A percentile compares a stretch with the other conserved stretches of the same genome.
Evolutionary conservation across 2,113 vertebrate species (phyloP).

Genomic region (Tricholaema leucomelas): DNA sequence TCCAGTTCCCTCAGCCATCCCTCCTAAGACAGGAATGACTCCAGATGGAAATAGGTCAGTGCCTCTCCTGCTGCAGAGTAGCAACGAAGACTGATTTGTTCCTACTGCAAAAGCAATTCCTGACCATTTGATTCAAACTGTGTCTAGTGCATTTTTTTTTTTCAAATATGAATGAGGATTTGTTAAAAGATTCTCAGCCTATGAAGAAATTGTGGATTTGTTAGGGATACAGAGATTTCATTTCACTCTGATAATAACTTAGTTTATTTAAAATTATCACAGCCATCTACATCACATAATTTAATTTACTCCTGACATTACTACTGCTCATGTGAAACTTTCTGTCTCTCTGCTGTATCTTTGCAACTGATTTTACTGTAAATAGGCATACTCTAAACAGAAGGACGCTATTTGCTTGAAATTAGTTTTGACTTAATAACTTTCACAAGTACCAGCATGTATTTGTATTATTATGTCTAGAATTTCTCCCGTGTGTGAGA

Average conservation of each 20-base stretch:
- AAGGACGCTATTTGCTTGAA: background rate
- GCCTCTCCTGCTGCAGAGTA: background rate
- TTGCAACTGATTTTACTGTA: background rate
- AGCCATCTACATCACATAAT: background rate
- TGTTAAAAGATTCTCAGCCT: background rate
- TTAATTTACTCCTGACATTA: background rate
- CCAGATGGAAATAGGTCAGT: background rate
- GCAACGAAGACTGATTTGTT: background rate
- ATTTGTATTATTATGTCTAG: background rate
- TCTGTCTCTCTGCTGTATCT: background rate
- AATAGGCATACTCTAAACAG: background rate
- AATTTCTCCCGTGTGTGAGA: background rate
- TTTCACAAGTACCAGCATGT: background rate
- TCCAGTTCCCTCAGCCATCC: too few relatives aligned
- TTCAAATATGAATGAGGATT: background rate
- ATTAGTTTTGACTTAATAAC: background rate
- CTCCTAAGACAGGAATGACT: background rate
- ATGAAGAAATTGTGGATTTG: background rate
- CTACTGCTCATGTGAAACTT: background rate
- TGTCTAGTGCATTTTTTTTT: background rate
- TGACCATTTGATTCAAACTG: background rate
- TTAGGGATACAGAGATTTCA: background rate
- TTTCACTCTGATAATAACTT: background rate
- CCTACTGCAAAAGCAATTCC: background rate
- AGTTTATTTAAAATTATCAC: background rate